These are phyloP conservation scores for Heliconius melpomene DNA, from an alignment of 1,140 invertebrate genomes.

Conservation along the genomic window DNA sequence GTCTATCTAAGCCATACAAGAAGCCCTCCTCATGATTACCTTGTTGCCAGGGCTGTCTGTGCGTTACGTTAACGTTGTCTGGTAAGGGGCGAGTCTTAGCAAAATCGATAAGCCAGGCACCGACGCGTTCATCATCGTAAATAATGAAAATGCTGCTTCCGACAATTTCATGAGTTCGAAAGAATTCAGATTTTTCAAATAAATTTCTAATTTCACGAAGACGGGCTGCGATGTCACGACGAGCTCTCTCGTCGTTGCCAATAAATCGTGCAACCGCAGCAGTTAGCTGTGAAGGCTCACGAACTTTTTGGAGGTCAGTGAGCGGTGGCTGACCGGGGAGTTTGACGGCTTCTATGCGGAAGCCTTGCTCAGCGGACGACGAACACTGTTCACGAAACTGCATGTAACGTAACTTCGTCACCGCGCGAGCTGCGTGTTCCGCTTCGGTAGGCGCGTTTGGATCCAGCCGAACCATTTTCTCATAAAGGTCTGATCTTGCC, in stretches of 20 bases:
- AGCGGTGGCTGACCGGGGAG: conserved; percentile 87
- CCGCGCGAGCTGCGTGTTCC: conserved; percentile 89
- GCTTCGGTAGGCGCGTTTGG: conserved; percentile 91
- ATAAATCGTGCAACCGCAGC: conserved; percentile 91
- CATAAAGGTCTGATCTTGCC: conserved; percentile 90
- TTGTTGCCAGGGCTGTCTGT: conserved; percentile 89
- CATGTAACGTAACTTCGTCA: conserved; percentile 97
- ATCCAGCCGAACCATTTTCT: conserved; percentile 97
- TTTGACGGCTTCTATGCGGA: conserved; percentile 98
- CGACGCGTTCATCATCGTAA: conserved; percentile 92
- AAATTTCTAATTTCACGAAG: conserved; percentile 89
- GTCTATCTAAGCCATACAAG: conserved; percentile 93
- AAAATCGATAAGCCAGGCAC: conserved; percentile 98
- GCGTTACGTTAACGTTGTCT: conserved; percentile 86
- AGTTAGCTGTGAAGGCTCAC: conserved; percentile 89
- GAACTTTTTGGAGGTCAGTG: conserved; percentile 89
- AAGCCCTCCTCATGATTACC: conserved; percentile 98
- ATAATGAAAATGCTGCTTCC: conserved; percentile 97
- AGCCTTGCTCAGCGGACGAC: conserved; percentile 95
- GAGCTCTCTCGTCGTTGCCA: conserved; percentile 84
- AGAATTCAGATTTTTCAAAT: conserved; percentile 93
- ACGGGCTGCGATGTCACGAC: conserved; percentile 86
- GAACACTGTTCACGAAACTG: conserved; percentile 96
- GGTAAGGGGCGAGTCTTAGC: conserved; percentile 93
- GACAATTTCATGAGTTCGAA: conserved; percentile 95